A percentile compares a stretch with the other conserved stretches of the same genome.
phyloP scores from a whole-genome alignment of 2,888 invertebrate species.

The Lepidochitona cinerea region DNA sequence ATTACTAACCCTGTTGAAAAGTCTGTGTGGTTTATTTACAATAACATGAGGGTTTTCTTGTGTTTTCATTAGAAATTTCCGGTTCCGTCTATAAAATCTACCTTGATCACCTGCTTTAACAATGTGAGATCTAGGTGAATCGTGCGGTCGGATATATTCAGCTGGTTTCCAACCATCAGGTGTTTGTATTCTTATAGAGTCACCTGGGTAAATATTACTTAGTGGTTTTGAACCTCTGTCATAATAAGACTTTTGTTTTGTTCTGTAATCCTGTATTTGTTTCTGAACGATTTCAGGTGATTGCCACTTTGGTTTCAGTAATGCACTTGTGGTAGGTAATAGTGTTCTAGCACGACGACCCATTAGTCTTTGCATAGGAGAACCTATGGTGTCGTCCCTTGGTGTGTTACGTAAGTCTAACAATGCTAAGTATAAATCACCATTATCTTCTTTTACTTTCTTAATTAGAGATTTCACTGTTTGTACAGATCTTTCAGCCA shows the following conservation, averaged over 20 bases:
- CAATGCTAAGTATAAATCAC: constrained; percentile 17
- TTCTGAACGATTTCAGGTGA: neutral
- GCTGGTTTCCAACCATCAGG: constrained; percentile 1
- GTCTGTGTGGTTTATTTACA: too few species aligned
- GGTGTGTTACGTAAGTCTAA: constrained; percentile 28
- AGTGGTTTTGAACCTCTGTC: neutral
- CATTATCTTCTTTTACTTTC: constrained; percentile 19
- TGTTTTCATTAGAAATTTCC: neutral
- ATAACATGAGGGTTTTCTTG: neutral
- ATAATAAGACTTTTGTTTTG: neutral
- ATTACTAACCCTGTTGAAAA: too few species aligned
- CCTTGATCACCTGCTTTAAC: neutral
- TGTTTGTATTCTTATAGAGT: neutral
- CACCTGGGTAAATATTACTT: neutral
- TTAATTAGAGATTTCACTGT: constrained; percentile 17
- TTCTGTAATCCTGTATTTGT: neutral
- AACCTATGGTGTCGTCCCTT: constrained; percentile 15
- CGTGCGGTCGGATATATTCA: neutral
- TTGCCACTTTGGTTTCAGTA: neutral
- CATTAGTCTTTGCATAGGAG: constrained; percentile 31
- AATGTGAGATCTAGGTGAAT: neutral
- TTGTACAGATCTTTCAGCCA: constrained; percentile 31
- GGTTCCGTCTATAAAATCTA: neutral
- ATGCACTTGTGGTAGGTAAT: constrained; percentile 16
- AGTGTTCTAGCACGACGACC: constrained; percentile 26